These are phyloP conservation scores for Orussus abietinus DNA, from an alignment of 1,140 invertebrate species.

Conservation along the genomic window DNA sequence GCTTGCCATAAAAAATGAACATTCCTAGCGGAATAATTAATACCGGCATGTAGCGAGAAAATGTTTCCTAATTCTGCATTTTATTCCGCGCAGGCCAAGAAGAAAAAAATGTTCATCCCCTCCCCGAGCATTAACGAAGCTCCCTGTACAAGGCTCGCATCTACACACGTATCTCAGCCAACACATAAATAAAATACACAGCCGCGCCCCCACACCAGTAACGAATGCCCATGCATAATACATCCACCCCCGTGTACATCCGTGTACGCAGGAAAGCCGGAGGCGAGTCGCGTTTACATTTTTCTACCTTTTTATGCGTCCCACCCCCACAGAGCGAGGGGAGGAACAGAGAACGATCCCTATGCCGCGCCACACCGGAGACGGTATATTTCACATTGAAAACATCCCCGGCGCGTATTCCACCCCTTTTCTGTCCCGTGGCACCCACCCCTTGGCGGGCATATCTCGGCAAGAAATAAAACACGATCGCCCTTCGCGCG, in stretches of 20 bases:
- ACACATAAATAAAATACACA: no score
- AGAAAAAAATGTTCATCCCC: no score
- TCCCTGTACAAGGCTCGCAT: no score
- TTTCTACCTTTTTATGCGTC: constrained; percentile 22
- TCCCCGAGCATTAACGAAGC: no score
- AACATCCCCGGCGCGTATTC: constrained; percentile 23
- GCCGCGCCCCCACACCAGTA: no score
- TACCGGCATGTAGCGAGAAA: no score
- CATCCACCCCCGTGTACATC: background rate
- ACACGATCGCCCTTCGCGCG: constrained; percentile 15
- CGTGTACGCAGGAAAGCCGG: constrained; percentile 13
- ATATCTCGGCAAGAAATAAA: constrained; percentile 39
- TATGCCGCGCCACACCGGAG: constrained; percentile 12
- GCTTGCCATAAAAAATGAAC: background rate
- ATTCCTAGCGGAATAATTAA: no score
- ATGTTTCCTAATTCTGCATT: no score
- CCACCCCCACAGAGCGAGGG: constrained; percentile 4
- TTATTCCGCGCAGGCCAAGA: no score
- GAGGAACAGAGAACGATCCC: no score
- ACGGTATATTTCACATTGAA: constrained; percentile 33
- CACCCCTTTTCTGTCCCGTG: constrained; percentile 15
- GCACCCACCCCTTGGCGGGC: constrained; percentile 15
- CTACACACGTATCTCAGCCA: no score
- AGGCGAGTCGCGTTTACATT: constrained; percentile 34
- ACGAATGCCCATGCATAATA: no score